Conservation (phyloP, 2,797 vertebrate genomes). For the Coccyzus lansbergi region DNA sequence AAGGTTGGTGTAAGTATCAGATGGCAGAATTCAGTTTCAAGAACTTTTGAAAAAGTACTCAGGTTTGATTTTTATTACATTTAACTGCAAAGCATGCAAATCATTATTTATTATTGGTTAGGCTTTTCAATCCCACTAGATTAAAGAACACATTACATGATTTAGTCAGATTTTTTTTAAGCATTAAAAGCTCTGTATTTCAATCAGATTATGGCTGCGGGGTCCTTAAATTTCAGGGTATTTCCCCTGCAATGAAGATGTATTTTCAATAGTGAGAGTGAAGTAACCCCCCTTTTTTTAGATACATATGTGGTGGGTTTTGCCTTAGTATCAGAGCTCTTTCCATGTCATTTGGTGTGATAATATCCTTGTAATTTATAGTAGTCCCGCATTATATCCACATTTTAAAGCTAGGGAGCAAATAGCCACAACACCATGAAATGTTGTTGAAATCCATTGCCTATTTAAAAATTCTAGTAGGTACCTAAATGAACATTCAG, state of each 20-base stretch:
- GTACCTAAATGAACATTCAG: not conserved
- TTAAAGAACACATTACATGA: not conserved
- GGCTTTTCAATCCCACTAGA: not conserved
- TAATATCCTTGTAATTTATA: not conserved
- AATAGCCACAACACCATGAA: not conserved
- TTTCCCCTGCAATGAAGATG: not conserved
- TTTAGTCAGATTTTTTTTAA: not conserved
- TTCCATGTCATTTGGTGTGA: not conserved
- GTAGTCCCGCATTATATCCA: not conserved
- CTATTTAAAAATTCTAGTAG: not conserved
- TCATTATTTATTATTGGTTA: conserved; percentile 4
- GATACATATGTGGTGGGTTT: not conserved
- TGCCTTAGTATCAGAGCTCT: not conserved
- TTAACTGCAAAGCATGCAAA: not conserved
- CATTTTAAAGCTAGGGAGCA: not conserved
- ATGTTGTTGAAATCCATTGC: not conserved
- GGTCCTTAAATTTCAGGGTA: not conserved
- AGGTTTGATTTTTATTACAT: not conserved
- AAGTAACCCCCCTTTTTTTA: not conserved
- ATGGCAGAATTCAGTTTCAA: conserved; percentile 7
- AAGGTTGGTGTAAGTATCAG: not conserved
- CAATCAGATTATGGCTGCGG: not conserved
- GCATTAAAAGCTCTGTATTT: not conserved
- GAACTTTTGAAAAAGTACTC: not conserved
- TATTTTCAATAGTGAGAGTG: not conserved